Conservation (phyloP, 2,797 vertebrate genomes). For the Coluber constrictor region DNA sequence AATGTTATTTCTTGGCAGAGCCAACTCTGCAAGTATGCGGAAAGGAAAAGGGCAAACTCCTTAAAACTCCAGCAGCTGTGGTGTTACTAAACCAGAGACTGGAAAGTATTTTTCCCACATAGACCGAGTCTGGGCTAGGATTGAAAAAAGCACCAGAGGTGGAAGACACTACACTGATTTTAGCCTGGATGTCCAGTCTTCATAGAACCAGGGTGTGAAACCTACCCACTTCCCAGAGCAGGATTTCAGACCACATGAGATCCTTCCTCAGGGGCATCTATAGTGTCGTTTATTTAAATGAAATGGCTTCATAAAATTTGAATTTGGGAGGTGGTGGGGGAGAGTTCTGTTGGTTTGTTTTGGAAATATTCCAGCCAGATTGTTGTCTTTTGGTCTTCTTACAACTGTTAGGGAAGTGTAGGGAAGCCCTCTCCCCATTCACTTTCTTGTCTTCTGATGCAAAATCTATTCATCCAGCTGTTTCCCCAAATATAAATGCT, state of each 20-base stretch:
- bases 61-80: not conserved
- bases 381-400: not conserved
- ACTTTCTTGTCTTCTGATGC: not conserved
- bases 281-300: not conserved
- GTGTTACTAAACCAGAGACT: not conserved
- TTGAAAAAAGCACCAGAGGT: not conserved
- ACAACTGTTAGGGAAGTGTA: not conserved
- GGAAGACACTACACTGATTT: not conserved
- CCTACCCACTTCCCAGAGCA: not conserved
- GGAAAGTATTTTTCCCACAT: not conserved
- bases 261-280: not conserved
- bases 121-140: not conserved
- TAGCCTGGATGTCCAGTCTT: not conserved
- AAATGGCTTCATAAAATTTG: not conserved
- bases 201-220: not conserved
- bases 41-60: slow-evolving; percentile 3
- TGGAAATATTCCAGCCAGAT: not conserved
- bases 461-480: not conserved
- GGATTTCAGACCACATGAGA: not conserved
- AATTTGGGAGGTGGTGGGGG: not conserved
- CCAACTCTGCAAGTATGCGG: not conserved
- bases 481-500: not conserved
- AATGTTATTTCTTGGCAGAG: slow-evolving; percentile 15
- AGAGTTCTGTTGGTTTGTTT: not conserved
- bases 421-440: not conserved